phyloP scores from a whole-genome alignment of 2,888 invertebrate species.

The Hyalella azteca region DNA sequence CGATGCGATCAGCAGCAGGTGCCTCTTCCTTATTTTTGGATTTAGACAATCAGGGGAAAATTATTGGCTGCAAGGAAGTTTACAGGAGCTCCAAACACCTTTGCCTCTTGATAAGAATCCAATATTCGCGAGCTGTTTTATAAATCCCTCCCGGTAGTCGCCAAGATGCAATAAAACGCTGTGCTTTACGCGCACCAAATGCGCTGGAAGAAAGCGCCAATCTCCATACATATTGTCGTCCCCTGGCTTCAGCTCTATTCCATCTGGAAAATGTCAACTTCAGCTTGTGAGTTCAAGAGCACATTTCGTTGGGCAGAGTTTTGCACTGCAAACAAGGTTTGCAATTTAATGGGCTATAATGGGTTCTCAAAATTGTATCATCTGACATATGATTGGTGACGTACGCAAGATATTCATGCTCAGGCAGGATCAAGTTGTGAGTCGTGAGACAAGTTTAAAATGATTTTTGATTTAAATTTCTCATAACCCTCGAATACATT shows the following conservation, averaged over 20 bases:
- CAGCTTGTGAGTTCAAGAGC: neutral
- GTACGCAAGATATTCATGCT: too few species aligned
- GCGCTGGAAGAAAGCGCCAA: constrained; percentile 29
- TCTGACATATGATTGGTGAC: too few species aligned
- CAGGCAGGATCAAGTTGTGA: too few species aligned
- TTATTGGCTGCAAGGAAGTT: constrained; percentile 22
- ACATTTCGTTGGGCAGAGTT: too few species aligned
- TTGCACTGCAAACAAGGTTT: constrained; percentile 19
- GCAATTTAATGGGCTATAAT: constrained; percentile 17
- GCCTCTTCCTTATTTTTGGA: constrained; percentile 9
- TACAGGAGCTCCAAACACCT: constrained; percentile 33
- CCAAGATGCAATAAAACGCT: constrained; percentile 24
- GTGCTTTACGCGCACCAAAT: constrained; percentile 24
- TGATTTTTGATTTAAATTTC: too few species aligned
- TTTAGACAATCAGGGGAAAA: constrained; percentile 24
- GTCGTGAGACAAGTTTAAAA: too few species aligned
- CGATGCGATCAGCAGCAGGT: neutral
- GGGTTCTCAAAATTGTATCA: neutral
- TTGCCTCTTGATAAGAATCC: constrained; percentile 32
- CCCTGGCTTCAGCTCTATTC: neutral
- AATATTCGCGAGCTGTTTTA: constrained; percentile 30
- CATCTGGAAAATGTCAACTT: constrained; percentile 33
- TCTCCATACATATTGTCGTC: constrained; percentile 37
- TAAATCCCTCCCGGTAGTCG: constrained; percentile 34
- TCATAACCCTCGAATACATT: too few species aligned